These are phyloP conservation scores for Trachops cirrhosus DNA, from an alignment of 2,797 vertebrate genomes.

Conservation along the genomic window DNA sequence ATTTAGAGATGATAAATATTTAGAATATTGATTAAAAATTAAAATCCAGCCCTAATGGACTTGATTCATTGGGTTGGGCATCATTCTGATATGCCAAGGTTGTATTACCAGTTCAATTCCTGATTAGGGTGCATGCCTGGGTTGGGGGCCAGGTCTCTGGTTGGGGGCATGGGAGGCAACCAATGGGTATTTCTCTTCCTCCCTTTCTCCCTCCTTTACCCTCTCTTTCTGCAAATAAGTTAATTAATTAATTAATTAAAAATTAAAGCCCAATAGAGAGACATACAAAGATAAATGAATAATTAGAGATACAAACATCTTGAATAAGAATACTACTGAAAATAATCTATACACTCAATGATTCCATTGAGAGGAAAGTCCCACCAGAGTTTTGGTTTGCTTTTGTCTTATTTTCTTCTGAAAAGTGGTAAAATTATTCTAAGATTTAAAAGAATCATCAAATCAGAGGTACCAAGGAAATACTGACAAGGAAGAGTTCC, in stretches of 20 bases:
- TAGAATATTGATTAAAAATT: neutral
- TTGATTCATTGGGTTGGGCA: neutral
- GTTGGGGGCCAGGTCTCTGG: too few relatives aligned
- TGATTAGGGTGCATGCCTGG: neutral
- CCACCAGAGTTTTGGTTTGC: neutral
- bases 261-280: neutral
- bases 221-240: too few relatives aligned
- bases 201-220: too few relatives aligned
- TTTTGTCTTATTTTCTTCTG: conserved; percentile 27
- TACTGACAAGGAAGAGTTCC: neutral
- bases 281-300: neutral
- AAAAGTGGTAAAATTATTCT: neutral
- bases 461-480: neutral
- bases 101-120: neutral
- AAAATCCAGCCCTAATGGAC: neutral
- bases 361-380: neutral
- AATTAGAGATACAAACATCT: neutral
- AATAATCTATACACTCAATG: neutral
- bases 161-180: too few relatives aligned
- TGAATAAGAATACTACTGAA: conserved; percentile 12
- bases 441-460: neutral
- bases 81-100: neutral
- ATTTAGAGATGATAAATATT: conserved; percentile 10
- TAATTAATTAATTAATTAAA: neutral
- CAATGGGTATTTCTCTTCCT: too few relatives aligned